Evolutionary conservation across 2,797 vertebrate species (phyloP).

Genomic region (Psittacula derbiana): DNA sequence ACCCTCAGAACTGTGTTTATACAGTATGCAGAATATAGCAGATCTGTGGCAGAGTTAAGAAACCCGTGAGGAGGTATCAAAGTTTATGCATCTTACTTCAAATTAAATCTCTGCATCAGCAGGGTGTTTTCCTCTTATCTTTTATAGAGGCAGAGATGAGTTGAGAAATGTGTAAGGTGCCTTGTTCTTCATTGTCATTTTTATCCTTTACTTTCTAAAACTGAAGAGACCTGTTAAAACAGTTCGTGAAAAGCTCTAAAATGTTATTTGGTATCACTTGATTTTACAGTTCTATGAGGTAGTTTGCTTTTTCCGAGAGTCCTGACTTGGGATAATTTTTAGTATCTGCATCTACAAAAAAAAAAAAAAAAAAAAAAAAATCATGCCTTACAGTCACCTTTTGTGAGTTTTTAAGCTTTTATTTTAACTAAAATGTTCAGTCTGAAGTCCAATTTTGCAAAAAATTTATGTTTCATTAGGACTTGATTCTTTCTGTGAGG

Average conservation of each 20-base stretch:
- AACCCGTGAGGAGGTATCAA: slow-evolving; percentile 20
- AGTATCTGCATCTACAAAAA: not conserved
- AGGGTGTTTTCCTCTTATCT: slow-evolving; percentile 21
- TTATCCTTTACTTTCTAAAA: not conserved
- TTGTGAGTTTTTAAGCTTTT: not conserved
- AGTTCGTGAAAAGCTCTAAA: slow-evolving; percentile 11
- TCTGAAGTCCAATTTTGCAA: not conserved
- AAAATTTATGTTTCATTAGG: not conserved
- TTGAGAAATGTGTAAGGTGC: slow-evolving; percentile 20
- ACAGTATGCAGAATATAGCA: slow-evolving; percentile 19
- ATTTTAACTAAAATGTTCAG: not conserved
- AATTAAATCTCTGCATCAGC: slow-evolving; percentile 36
- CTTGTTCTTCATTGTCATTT: not conserved
- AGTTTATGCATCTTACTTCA: slow-evolving; percentile 49
- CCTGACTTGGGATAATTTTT: not conserved
- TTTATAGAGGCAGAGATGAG: slow-evolving; percentile 14
- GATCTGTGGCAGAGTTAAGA: slow-evolving; percentile 29
- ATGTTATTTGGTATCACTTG: not conserved
- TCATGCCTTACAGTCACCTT: not conserved
- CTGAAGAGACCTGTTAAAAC: not conserved
- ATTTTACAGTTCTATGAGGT: not conserved
- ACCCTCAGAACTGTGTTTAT: slow-evolving; percentile 51
- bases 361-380: not conserved
- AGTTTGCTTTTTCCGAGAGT: not conserved
- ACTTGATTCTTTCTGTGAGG: not conserved